These are phyloP conservation scores for Folsomia candida DNA, from an alignment of 2,888 invertebrate species.

Conservation along the genomic window DNA sequence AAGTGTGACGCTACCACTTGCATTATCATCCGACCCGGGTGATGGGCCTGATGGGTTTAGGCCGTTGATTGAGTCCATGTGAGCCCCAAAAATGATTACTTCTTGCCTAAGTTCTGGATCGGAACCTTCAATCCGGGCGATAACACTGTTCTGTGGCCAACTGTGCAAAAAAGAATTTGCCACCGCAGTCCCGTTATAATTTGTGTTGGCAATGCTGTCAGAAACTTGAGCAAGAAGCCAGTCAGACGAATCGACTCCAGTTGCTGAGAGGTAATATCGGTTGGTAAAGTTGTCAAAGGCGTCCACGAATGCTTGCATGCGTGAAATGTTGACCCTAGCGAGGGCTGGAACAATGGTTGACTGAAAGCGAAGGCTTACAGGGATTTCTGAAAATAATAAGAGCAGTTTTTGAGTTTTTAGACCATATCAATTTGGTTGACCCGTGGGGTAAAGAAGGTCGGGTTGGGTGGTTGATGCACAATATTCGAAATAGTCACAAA, in stretches of 20 bases:
- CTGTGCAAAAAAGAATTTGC: slow-evolving; percentile 8
- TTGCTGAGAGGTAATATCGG: not conserved
- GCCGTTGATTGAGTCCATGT: no score
- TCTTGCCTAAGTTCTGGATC: no score
- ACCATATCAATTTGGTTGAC: no score
- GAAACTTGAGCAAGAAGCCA: slow-evolving; percentile 8
- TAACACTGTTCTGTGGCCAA: slow-evolving; percentile 25
- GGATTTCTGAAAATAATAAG: not conserved
- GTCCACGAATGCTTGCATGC: not conserved
- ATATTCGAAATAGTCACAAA: no score
- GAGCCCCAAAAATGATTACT: no score
- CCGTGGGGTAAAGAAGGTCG: no score
- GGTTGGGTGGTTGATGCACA: no score
- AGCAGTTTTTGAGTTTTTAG: no score
- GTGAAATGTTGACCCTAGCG: not conserved
- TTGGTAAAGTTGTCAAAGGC: not conserved
- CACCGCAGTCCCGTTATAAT: slow-evolving; percentile 15
- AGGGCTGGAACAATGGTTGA: not conserved
- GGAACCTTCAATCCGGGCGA: slow-evolving; percentile 28
- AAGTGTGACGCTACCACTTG: no score
- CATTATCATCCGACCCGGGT: no score
- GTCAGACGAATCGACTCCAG: slow-evolving; percentile 15
- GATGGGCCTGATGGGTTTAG: no score
- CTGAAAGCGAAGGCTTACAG: not conserved
- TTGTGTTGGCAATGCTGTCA: not conserved